These are phyloP conservation scores for Psittacula cyanocephala DNA, from an alignment of 2,113 vertebrate genomes.

Conservation along the genomic window DNA sequence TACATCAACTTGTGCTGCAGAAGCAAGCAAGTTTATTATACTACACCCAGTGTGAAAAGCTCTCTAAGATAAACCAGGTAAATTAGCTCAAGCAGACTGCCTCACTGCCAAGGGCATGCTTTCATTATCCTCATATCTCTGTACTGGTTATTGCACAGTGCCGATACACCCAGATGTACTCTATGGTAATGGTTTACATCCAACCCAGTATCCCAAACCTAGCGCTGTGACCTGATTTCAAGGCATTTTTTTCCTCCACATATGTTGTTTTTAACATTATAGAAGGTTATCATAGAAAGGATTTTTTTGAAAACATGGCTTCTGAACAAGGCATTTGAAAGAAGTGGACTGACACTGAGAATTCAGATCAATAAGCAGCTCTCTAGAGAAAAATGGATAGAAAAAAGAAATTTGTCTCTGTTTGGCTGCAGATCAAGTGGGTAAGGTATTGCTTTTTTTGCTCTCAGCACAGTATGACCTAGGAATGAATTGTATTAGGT, in stretches of 20 bases:
- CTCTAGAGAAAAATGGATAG: background rate
- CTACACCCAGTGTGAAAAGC: background rate
- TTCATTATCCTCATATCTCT: background rate
- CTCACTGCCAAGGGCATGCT: background rate
- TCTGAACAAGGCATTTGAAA: background rate
- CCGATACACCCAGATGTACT: background rate
- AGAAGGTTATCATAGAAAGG: background rate
- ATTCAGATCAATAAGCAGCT: background rate
- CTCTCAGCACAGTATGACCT: background rate
- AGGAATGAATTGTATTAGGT: background rate
- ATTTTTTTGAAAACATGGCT: background rate
- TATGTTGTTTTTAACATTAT: background rate
- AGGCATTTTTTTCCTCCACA: background rate
- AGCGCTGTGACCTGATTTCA: background rate
- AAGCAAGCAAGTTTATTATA: background rate
- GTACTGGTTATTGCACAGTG: background rate
- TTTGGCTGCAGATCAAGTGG: background rate
- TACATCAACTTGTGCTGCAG: background rate
- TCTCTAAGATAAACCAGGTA: background rate
- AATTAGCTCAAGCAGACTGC: background rate
- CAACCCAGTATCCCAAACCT: background rate
- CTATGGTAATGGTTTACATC: background rate
- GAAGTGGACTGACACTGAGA: background rate
- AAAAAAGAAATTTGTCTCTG: background rate
- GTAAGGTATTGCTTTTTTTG: background rate